Conservation (phyloP, 2,113 vertebrate genomes). For the Syngnathus typhle region DNA sequence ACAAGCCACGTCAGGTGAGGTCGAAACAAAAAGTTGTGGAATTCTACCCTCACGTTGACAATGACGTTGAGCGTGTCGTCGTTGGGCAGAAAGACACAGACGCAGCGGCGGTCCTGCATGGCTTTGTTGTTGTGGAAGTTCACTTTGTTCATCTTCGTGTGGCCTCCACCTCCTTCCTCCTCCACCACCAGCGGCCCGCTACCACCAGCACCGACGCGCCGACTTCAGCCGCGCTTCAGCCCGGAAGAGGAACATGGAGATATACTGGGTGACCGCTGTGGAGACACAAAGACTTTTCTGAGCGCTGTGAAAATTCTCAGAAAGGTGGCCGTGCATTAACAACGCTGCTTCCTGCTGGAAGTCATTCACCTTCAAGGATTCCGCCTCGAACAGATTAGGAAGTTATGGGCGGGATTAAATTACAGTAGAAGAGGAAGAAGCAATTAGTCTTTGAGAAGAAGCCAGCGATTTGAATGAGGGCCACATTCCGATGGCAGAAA, state of each 20-base stretch:
- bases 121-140: conserved; percentile 94
- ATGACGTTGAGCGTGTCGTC: conserved; percentile 96
- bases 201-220: neutral
- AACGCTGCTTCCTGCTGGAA: conserved; percentile 50
- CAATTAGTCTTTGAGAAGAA: conserved; percentile 39
- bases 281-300: conserved; percentile 22
- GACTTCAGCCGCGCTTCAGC: conserved; percentile 54
- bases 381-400: conserved; percentile 29
- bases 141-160: conserved; percentile 93
- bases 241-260: conserved; percentile 46
- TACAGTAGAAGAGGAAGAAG: conserved; percentile 16
- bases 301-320: conserved; percentile 40
- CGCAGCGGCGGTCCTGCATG: conserved; percentile 98
- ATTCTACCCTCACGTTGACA: conserved; percentile 80
- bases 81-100: conserved; percentile 96
- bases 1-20: neutral
- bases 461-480: neutral
- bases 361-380: conserved; percentile 19
- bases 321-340: conserved; percentile 41
- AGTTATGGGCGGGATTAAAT: conserved; percentile 3
- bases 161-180: conserved; percentile 58
- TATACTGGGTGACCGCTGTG: conserved; percentile 36
- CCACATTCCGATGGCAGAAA: neutral
- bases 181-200: conserved; percentile 23
- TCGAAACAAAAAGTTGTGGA: too few species aligned